Evolutionary conservation across 1,140 invertebrate species (phyloP), one percentile per base, ranked within the genome.

Genomic region (Calosoma granatense): DNA sequence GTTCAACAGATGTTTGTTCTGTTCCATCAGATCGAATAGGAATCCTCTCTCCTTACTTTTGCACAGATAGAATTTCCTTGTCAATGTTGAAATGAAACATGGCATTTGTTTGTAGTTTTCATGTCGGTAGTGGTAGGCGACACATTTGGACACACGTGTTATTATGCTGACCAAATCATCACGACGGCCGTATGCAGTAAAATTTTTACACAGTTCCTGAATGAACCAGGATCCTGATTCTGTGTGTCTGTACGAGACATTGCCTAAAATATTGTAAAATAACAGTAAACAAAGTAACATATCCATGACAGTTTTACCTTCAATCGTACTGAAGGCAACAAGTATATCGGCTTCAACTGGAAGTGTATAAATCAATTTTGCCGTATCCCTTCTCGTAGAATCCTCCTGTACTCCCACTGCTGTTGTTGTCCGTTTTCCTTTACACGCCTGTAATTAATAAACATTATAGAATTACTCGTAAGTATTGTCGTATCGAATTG

Each of bases 121-220:
- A 4, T 51, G 12, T 36, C 51, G 22, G 51, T 54, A 65, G 51
- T 65, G 56, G 15, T 51, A 51, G 19, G 36, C 41, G n/a, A 54
- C 20, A 55, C 47, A 53, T 17, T 58, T 54, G 2, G 60, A 65
- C 2, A 61, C 63, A 51, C 69, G 62, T 14, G 61, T 64, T 6
- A 68, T 41, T 22, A 71, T 51, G 12, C 41, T 62, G 23, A 67
- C 41, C 1, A 70, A 58, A 30, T 71, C 67, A 21, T 71, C 67
- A 39, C 66, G 59, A 59, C 65, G 59, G 1, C 69, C 69, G 54
- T 67, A 69, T 14, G 62, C 55, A 4, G 51, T 21, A 23, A 71
- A 61, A 54, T 67, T 68, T 53, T 61, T 67, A 43, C 69, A 71
- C 9, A 71, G 30, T 59, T 71, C 69, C 54, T 70, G 67, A 51